Percentiles rank a stretch among this genome's conserved stretches.
Conservation (phyloP, 2,797 vertebrate genomes). For the Lophotriccus pileatus region DNA sequence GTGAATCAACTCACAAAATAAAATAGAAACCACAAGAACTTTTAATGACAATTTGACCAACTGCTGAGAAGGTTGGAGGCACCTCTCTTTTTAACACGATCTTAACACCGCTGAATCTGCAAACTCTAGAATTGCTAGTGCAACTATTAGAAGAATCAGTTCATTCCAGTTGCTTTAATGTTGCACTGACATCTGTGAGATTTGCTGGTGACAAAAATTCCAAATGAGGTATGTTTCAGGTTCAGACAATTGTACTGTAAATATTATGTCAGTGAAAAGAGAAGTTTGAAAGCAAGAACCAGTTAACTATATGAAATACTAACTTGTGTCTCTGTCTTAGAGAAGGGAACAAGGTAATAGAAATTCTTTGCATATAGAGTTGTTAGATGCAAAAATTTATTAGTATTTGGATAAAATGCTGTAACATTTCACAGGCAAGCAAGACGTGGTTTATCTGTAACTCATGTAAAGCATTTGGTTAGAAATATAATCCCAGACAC, state of each 20-base stretch:
- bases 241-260: neutral
- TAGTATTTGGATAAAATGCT: neutral
- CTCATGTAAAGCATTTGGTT: rapidly evolving
- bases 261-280: neutral
- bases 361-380: neutral
- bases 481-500: neutral
- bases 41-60: neutral
- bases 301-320: neutral
- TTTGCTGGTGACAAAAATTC: neutral
- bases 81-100: neutral
- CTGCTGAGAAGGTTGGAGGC: neutral
- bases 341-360: neutral
- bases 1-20: neutral
- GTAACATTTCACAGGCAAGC: neutral
- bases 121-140: neutral
- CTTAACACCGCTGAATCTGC: neutral
- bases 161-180: neutral
- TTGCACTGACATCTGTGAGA: neutral
- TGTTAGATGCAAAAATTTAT: neutral
- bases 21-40: neutral
- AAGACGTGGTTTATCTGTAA: neutral
- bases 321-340: neutral
- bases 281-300: neutral
- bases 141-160: neutral
- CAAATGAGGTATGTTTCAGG: neutral